Base-by-base conservation (phyloP, 2,888 invertebrate species). In the Leptinotarsa tumamoca region DNA sequence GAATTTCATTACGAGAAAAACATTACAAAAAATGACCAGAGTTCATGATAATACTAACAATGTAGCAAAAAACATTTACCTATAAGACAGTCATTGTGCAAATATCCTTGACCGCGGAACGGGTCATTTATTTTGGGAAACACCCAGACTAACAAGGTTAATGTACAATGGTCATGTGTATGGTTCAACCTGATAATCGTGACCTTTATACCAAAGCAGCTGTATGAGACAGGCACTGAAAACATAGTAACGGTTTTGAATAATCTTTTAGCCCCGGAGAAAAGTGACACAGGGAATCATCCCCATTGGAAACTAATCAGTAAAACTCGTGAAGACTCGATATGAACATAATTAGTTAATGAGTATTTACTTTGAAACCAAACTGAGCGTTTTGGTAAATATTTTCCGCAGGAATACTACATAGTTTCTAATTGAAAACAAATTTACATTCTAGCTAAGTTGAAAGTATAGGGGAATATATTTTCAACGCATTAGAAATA, bases 91-190 rank as follows among this genome's bases (percentile, higher is more conserved):
- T 58, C 58, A 23, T 58, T 63, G n/a, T 63, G 63, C 63, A 27
- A 63, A 18, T 63, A 63, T 27, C 63, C 63, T n/a, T 63, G 63
- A 63, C 63, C 63, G 63, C 63, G 15, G 33, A 27, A 33, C 63
- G 33, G 63, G 27, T 63, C 43, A 63, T 63, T 63, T 63, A 63
- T 63, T 63, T 63, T n/a, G 63, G 63, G 58, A 17, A 33, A 63
- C 63, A 63, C 63, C 63, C 63, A 33, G 63, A 63, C 27, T 63
- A 63, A 33, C 63, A 63, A 63, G 63, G 63, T 63, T 63, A 63
- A 63, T 63, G 63, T 27, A 63, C 63, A 63, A 63, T 33, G 63
- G 63, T 63, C 63, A 63, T 63, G 10, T 33, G 63, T 63, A 63
- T 33, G 33, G 63, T 63, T 15, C 58, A 58, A 58, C 54, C 54